Evolutionary conservation across 1,140 invertebrate genomes (phyloP).

Genomic region (Dufourea novaeangliae): DNA sequence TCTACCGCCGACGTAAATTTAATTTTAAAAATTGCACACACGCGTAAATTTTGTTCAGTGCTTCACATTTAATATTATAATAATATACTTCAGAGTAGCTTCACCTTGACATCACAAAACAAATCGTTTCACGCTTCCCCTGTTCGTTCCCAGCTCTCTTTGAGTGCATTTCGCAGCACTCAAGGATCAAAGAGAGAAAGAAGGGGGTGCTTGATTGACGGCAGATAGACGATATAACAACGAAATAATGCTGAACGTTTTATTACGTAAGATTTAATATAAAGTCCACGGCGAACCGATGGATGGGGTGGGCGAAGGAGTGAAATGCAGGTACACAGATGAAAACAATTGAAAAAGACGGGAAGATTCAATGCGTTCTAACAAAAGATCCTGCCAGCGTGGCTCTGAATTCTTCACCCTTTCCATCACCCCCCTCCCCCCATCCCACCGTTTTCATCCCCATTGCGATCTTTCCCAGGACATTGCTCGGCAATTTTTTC

Average conservation of each 20-base stretch:
- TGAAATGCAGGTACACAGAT: too few species aligned
- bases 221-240: slow-evolving; percentile 12
- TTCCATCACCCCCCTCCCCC: background rate
- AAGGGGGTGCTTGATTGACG: background rate
- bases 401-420: slow-evolving; percentile 50
- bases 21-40: too few species aligned
- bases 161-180: background rate
- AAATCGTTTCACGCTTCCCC: too few species aligned
- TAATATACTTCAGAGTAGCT: too few species aligned
- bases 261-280: slow-evolving; percentile 53
- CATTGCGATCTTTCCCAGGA: slow-evolving; percentile 23
- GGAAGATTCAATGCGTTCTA: slow-evolving; percentile 43
- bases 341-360: slow-evolving; percentile 51
- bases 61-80: too few species aligned
- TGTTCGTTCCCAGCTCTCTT: too few species aligned
- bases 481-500: slow-evolving; percentile 27
- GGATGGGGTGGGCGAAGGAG: too few species aligned
- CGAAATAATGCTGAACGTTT: slow-evolving; percentile 47
- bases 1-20: too few species aligned
- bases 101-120: too few species aligned
- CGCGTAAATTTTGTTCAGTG: too few species aligned
- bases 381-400: slow-evolving; percentile 53
- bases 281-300: slow-evolving; percentile 42
- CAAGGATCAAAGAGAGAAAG: background rate
- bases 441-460: too few species aligned